Percentiles rank a stretch among this genome's conserved stretches.
Conservation (phyloP, 2,888 invertebrate genomes). For the Crepidodera aurea region DNA sequence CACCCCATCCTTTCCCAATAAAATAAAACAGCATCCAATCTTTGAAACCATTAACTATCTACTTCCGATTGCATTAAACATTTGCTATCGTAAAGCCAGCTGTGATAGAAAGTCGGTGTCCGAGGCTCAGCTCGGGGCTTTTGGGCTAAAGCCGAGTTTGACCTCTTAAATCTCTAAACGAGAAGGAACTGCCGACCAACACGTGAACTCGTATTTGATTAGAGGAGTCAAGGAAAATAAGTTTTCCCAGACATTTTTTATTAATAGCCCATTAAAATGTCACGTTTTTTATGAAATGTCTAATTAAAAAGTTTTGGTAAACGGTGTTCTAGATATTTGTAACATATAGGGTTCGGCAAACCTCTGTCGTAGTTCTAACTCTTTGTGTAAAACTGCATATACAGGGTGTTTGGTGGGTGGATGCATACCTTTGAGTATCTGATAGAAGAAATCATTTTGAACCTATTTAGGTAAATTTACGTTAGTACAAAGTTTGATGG, state of each 20-base stretch:
- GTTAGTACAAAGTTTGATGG: too few species aligned
- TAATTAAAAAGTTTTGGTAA: too few species aligned
- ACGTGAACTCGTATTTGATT: constrained; percentile 16
- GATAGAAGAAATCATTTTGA: too few species aligned
- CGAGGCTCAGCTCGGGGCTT: constrained; percentile 15
- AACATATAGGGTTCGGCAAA: too few species aligned
- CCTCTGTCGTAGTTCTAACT: too few species aligned
- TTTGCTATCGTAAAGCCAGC: constrained; percentile 21
- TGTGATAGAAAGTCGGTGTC: constrained; percentile 20
- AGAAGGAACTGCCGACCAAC: constrained; percentile 13
- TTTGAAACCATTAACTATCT: constrained; percentile 21
- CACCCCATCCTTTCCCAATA: not conserved
- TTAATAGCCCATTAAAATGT: too few species aligned
- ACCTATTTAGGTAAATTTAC: too few species aligned
- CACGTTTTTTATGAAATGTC: too few species aligned
- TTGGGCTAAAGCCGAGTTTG: constrained; percentile 9
- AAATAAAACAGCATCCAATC: constrained; percentile 21
- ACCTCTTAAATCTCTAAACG: constrained; percentile 23
- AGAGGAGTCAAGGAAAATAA: not conserved
- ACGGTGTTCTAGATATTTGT: too few species aligned
- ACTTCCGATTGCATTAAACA: constrained; percentile 26
- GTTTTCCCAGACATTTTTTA: not conserved
- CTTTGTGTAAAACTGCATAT: too few species aligned
- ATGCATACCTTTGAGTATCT: too few species aligned
- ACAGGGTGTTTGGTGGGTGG: too few species aligned